Evolutionary conservation across 2,888 invertebrate species (phyloP), one percentile per base, ranked within the genome.

Genomic region (Lydus trimaculatus): DNA sequence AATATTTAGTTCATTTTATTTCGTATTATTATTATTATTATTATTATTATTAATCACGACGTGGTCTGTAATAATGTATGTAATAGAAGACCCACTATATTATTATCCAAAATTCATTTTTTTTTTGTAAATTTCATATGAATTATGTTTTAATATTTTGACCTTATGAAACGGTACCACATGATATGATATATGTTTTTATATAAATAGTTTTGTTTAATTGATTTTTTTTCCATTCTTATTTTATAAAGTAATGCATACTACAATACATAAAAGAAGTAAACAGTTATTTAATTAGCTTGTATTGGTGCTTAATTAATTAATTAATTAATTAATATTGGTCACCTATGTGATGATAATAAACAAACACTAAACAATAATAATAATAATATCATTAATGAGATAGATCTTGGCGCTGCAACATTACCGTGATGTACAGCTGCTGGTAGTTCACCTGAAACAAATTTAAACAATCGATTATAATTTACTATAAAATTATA

Each of bases 341-440:
- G 70, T 70, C 70, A 70, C 70, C 70, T 70, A 17, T 65, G 66
- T 25, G 17, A 60, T 17, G 58, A 60, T 58, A 70, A 63, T 63
- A 70, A 39, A 36, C 60, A 65, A 13, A 59, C 61, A 31, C 20
- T 62, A 63, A 63, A 56, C n/a, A 70, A 43, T 15, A 70, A 39
- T 33, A 70, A 43, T 15, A 70, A 39, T 33, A 67, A 52, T 66
- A 70, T 25, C 63, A 65, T 63, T 56, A 67, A 67, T 23, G 56
- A 65, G 63, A 67, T 70, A 33, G 63, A 58, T 58, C 65, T 60
- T 61, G 59, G 63, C 58, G 70, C 63, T 56, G 70, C 70, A 43
- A 66, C 65, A 65, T 70, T 70, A 58, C 70, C 70, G 63, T 70
- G 69, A 64, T 70, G 70, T 59, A 70, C 70, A 61, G 70, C 70